Percentiles rank a stretch among this genome's conserved stretches.
phyloP scores from a whole-genome alignment of 2,888 invertebrate species.

The Scaptomyza polygonia region DNA sequence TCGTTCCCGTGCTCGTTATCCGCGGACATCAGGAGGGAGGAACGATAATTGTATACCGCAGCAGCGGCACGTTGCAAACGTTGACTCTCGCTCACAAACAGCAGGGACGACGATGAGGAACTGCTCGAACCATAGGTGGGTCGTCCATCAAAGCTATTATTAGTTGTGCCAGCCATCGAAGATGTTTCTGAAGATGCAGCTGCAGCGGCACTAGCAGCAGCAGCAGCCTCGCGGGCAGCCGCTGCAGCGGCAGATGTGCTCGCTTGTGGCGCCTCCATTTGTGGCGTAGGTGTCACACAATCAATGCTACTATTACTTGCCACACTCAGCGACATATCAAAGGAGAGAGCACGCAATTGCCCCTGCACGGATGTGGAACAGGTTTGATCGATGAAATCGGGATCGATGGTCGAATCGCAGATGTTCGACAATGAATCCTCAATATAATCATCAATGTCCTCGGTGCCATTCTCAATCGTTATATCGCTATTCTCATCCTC shows the following conservation, averaged over 20 bases:
- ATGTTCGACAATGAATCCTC: conserved; percentile 81
- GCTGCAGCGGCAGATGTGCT: conserved; percentile 43
- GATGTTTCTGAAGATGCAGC: conserved; percentile 7
- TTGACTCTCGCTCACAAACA: conserved; percentile 68
- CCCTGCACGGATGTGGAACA: conserved; percentile 40
- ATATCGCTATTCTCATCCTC: conserved; percentile 84
- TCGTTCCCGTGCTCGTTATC: conserved; percentile 80
- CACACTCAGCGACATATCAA: conserved; percentile 54
- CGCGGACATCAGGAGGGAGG: conserved; percentile 67
- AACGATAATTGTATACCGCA: conserved; percentile 81
- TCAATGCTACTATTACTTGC: conserved; percentile 17
- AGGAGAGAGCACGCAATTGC: conserved; percentile 47
- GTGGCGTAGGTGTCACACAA: conserved; percentile 57
- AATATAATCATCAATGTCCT: conserved; percentile 81
- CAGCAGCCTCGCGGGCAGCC: conserved; percentile 10
- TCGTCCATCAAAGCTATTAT: conserved; percentile 3
- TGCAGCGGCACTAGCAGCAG: neutral
- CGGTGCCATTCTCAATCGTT: conserved; percentile 81
- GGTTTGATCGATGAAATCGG: conserved; percentile 46
- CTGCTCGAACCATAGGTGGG: conserved; percentile 33
- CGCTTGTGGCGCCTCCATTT: conserved; percentile 38
- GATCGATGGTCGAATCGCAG: conserved; percentile 78
- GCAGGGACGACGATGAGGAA: conserved; percentile 39
- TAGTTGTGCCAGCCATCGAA: neutral
- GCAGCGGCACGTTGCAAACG: conserved; percentile 81